Conservation (phyloP, 2,888 invertebrate genomes). For the Galerucella nymphaeae region DNA sequence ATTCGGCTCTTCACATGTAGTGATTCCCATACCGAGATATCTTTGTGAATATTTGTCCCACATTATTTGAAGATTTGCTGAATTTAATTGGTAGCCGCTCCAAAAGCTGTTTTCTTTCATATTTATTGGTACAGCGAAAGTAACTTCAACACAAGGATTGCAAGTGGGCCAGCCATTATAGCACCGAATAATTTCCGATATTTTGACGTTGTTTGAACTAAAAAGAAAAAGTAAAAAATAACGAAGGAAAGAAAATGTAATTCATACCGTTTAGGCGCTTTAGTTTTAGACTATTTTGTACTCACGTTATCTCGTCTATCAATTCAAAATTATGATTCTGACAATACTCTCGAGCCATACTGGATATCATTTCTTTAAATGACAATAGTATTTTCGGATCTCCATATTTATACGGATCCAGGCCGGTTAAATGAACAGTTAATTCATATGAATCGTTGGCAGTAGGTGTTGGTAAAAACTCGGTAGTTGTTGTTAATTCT, state of each 20-base stretch:
- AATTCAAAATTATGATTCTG: constrained; percentile 44
- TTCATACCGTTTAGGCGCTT: no score
- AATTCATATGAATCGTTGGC: constrained; percentile 37
- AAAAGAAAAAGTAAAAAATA: constrained; percentile 28
- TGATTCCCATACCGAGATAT: constrained; percentile 35
- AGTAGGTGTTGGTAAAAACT: constrained; percentile 44
- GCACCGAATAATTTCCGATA: constrained; percentile 38
- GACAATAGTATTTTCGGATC: constrained; percentile 8
- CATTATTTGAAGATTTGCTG: constrained; percentile 44
- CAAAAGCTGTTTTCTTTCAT: constrained; percentile 37
- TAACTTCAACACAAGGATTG: constrained; percentile 44
- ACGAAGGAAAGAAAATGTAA: not conserved
- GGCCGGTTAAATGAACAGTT: constrained; percentile 43
- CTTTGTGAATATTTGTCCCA: constrained; percentile 44
- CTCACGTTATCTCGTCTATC: constrained; percentile 46
- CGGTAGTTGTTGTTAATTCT: constrained; percentile 41
- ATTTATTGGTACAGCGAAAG: constrained; percentile 46
- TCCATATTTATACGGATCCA: constrained; percentile 32
- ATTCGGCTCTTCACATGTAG: constrained; percentile 35
- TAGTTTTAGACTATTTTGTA: not conserved
- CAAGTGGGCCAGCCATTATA: constrained; percentile 42
- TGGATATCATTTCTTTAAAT: constrained; percentile 37
- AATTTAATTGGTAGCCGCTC: constrained; percentile 48
- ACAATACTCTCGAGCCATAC: constrained; percentile 49
- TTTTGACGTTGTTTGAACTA: constrained; percentile 46